A percentile compares a stretch with the other conserved stretches of the same genome.
phyloP scores from a whole-genome alignment of 2,113 vertebrate genomes.

The Mastomys coucha region DNA sequence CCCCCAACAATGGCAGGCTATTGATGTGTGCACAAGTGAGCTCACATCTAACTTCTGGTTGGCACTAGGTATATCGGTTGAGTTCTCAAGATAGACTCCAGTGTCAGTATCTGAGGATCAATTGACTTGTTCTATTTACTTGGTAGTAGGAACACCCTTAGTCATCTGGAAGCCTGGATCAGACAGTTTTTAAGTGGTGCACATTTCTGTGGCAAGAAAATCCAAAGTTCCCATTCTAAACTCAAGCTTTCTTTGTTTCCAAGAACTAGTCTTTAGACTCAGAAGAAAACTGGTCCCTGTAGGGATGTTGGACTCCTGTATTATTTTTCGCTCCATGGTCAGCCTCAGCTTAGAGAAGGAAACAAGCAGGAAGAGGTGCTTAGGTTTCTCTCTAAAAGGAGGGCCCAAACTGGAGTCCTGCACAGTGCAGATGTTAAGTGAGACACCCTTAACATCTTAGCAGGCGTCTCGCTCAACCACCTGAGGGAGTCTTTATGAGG shows the following conservation, averaged over 20 bases:
- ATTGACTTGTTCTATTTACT: constrained; percentile 58
- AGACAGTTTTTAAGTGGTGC: constrained; percentile 38
- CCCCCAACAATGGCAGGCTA: constrained; percentile 49
- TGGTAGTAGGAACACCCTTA: constrained; percentile 36
- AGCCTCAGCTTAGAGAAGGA: background rate
- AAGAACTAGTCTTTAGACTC: constrained; percentile 38
- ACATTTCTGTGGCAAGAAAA: constrained; percentile 59
- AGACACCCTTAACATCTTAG: background rate
- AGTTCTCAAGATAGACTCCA: constrained; percentile 48
- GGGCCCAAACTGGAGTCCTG: background rate
- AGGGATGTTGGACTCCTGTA: background rate
- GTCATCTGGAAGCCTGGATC: background rate
- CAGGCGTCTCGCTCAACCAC: background rate
- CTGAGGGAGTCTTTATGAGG: background rate
- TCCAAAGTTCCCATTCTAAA: constrained; percentile 51
- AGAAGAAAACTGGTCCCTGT: constrained; percentile 4
- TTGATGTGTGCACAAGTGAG: background rate
- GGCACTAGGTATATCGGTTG: constrained; percentile 36
- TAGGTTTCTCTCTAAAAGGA: background rate
- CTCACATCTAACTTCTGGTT: constrained; percentile 8
- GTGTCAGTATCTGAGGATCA: constrained; percentile 40
- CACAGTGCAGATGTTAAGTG: background rate
- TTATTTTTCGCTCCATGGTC: background rate
- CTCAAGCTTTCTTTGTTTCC: background rate
- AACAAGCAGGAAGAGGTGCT: background rate